Conservation (phyloP, 2,113 vertebrate genomes). For the Cnemophilus loriae region DNA sequence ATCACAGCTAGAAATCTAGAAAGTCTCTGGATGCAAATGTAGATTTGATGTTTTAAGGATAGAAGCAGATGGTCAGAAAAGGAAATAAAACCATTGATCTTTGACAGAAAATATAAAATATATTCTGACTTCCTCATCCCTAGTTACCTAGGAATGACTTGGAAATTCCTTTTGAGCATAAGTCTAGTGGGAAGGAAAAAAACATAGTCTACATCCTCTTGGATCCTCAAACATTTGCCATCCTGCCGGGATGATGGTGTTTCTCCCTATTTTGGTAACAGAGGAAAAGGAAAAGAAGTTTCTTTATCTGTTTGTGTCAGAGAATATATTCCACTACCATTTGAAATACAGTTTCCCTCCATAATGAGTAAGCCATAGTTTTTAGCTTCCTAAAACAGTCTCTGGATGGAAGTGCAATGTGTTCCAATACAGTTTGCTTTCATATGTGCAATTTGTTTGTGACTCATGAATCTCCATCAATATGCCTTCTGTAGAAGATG, state of each 20-base stretch:
- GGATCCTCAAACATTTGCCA: background rate
- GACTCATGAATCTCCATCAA: constrained; percentile 60
- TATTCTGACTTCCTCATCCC: background rate
- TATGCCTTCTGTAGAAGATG: constrained; percentile 63
- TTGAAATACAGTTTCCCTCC: constrained; percentile 4
- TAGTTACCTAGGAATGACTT: background rate
- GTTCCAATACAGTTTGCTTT: constrained; percentile 57
- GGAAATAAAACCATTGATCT: background rate
- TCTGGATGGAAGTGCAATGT: constrained; percentile 56
- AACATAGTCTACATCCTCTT: background rate
- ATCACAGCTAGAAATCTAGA: background rate
- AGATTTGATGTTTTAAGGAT: background rate
- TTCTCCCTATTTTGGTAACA: background rate
- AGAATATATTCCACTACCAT: background rate
- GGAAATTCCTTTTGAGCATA: background rate
- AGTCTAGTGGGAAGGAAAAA: background rate
- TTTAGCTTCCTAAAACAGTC: constrained; percentile 8
- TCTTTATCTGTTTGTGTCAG: background rate
- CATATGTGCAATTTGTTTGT: constrained; percentile 61
- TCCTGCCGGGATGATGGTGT: background rate
- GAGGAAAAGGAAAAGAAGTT: background rate
- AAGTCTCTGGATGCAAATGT: background rate
- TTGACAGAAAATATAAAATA: background rate
- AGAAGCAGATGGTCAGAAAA: background rate
- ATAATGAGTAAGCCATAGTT: background rate